Conservation (phyloP, 2,888 invertebrate species). For the Macaria liturata region DNA sequence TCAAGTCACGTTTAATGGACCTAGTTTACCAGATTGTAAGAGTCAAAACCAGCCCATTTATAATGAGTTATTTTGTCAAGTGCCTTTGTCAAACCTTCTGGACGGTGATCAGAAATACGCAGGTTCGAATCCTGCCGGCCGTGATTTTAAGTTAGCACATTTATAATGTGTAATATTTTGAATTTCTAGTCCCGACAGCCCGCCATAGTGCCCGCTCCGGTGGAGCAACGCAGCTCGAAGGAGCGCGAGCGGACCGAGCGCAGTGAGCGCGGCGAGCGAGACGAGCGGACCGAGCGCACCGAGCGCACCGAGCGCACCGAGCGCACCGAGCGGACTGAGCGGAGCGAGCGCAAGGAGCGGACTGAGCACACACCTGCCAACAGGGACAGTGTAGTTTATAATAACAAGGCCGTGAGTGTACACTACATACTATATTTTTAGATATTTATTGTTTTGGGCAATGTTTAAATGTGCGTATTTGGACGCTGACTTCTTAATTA, state of each 20-base stretch:
- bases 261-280: slow-evolving; percentile 46
- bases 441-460: too few species aligned
- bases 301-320: slow-evolving; percentile 40
- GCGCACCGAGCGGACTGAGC: slow-evolving; percentile 56
- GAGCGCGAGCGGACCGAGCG: slow-evolving; percentile 55
- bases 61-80: too few species aligned
- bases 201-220: slow-evolving; percentile 60
- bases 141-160: neutral
- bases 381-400: slow-evolving; percentile 66
- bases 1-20: too few species aligned
- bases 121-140: too few species aligned
- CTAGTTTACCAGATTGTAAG: too few species aligned
- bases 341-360: slow-evolving; percentile 57
- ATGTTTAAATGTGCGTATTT: too few species aligned
- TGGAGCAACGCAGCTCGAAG: slow-evolving; percentile 69
- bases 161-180: neutral
- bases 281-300: slow-evolving; percentile 56
- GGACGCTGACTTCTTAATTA: too few species aligned
- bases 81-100: too few species aligned
- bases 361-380: slow-evolving; percentile 60
- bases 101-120: too few species aligned
- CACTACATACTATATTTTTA: too few species aligned
- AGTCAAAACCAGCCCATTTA: too few species aligned
- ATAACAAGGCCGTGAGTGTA: slow-evolving; percentile 63
- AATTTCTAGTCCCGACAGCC: slow-evolving; percentile 62